A percentile compares a stretch with the other conserved stretches of the same genome.
Evolutionary conservation across 2,797 vertebrate species (phyloP).

Genomic region (Sitta carolinensis): DNA sequence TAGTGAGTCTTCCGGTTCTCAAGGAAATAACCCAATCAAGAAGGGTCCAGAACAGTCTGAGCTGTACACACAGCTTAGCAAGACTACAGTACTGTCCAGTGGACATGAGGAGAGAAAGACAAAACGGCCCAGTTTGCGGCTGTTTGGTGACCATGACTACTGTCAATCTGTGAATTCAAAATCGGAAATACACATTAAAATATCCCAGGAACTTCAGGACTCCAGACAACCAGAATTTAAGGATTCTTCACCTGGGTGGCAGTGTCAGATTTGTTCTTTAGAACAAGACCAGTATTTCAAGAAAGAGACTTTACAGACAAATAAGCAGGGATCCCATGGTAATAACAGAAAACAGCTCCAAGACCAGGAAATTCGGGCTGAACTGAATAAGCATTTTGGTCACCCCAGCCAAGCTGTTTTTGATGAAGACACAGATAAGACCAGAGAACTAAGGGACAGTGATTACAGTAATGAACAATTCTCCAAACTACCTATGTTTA

Average conservation of each 20-base stretch:
- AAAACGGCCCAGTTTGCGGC: constrained; percentile 85
- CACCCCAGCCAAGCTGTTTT: constrained; percentile 89
- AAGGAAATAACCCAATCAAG: constrained; percentile 83
- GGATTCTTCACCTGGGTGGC: constrained; percentile 85
- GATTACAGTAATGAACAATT: constrained; percentile 83
- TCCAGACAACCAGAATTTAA: constrained; percentile 88
- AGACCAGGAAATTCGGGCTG: constrained; percentile 96
- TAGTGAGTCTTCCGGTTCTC: constrained; percentile 86
- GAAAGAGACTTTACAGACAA: constrained; percentile 78
- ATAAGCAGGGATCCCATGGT: constrained; percentile 73
- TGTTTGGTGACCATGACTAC: constrained; percentile 98
- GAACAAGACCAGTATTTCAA: constrained; percentile 77
- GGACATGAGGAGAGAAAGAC: constrained; percentile 86
- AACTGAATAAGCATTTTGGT: constrained; percentile 99
- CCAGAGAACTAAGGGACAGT: constrained; percentile 78
- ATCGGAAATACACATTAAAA: constrained; percentile 80
- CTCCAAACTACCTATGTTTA: constrained; percentile 85
- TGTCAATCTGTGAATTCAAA: constrained; percentile 92
- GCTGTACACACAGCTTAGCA: constrained; percentile 93
- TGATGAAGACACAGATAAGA: constrained; percentile 81
- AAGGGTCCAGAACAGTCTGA: constrained; percentile 94
- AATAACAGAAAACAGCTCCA: constrained; percentile 89
- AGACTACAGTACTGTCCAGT: constrained; percentile 83
- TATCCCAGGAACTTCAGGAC: constrained; percentile 83
- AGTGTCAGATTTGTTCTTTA: constrained; percentile 81